These are phyloP conservation scores for Thalassaphorura encarpata DNA, from an alignment of 1,140 invertebrate species.

Conservation along the genomic window DNA sequence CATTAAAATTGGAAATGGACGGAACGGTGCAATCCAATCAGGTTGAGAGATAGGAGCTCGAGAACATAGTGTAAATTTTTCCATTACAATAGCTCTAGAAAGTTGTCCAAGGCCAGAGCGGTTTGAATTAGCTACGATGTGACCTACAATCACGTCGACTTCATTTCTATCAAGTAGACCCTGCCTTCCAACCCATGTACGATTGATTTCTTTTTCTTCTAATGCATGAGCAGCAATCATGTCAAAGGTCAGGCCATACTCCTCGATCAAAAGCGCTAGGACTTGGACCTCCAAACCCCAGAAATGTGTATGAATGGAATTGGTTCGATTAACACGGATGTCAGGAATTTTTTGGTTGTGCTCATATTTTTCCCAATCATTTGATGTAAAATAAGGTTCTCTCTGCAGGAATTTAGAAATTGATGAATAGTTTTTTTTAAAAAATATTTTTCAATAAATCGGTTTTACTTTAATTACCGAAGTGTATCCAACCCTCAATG, in stretches of 20 bases:
- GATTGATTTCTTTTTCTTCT: neutral
- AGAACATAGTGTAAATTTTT: slow-evolving; percentile 1
- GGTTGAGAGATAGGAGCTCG: neutral
- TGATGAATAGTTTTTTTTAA: neutral
- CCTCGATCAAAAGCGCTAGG: neutral
- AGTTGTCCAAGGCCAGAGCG: neutral
- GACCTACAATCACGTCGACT: slow-evolving; percentile 6
- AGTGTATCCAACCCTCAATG: neutral
- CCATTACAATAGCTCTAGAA: neutral
- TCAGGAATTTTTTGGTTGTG: neutral
- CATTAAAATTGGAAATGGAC: too few relatives aligned
- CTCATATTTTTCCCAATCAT: neutral
- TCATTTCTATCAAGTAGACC: neutral
- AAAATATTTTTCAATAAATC: neutral
- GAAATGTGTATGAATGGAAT: neutral
- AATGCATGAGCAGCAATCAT: neutral
- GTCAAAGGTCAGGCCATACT: neutral
- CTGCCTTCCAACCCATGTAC: slow-evolving; percentile 7
- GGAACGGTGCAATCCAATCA: too few relatives aligned
- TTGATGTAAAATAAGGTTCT: neutral
- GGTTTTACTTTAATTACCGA: neutral
- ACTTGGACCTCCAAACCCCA: slow-evolving; percentile 2
- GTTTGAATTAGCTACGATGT: neutral
- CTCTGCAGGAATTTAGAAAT: neutral
- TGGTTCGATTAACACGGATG: neutral